Evolutionary conservation across 2,888 invertebrate species (phyloP), one percentile per base, ranked within the genome.

Genomic region (Nemotelus pantherinus): DNA sequence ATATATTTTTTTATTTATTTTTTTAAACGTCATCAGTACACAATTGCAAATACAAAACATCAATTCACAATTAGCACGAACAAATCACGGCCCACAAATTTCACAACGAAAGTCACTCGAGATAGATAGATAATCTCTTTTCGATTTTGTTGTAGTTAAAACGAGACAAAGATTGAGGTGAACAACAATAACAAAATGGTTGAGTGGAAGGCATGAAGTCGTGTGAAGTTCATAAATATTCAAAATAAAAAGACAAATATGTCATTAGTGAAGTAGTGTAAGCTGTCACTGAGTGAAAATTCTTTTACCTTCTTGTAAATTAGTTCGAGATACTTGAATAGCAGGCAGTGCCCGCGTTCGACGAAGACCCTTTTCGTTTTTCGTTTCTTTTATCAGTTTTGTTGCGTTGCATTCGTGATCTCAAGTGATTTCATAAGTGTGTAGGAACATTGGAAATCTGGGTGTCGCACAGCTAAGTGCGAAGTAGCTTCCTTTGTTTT

Each of bases 201-300:
- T 50, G n/a, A 48, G n/a, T 48, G 39, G n/a, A 47, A 67, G 39
- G 25, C 39, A 41, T 25, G 48, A 68, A 65, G 39, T 48, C 68
- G 68, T 50, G 7, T 3, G 72, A 58, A 53, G 48, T 63, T 74
- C 74, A 60, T 63, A 74, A 74, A 41, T 48, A 25, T 63, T 60
- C 74, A 74, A 74, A 74, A 74, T 74, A 74, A 74, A 58, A 48
- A 60, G 45, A 25, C 58, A 45, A 74, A 74, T 60, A 74, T 74
- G 74, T 74, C 74, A 74, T 63, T 55, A 53, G 70, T 50, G 41
- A 41, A 60, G 63, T 74, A 74, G 63, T 48, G 44, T 63, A 63
- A 71, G 48, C 74, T 74, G 74, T 74, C 74, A 74, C 63, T 39
- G 63, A 60, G 50, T 74, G 74, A 60, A 74, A 74, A 74, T 60